phyloP scores from a whole-genome alignment of 2,113 vertebrate genomes.

The Carettochelys insculpta region DNA sequence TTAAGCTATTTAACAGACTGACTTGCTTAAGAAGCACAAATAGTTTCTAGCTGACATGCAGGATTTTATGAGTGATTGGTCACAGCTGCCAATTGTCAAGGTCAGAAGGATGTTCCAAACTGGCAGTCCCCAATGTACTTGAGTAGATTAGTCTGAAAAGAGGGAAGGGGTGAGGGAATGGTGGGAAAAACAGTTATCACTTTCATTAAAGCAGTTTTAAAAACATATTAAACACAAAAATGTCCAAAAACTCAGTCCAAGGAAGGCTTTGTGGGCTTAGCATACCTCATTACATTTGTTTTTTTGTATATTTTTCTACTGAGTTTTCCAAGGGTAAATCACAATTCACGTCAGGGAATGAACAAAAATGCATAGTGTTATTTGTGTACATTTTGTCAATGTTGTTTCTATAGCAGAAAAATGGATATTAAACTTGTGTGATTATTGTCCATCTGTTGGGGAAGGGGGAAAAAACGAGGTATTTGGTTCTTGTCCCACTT shows the following conservation, averaged over 20 bases:
- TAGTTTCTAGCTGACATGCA: slow-evolving; percentile 68
- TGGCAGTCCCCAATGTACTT: slow-evolving; percentile 27
- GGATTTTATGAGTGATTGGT: slow-evolving; percentile 70
- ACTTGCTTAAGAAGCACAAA: slow-evolving; percentile 64
- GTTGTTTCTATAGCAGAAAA: neutral
- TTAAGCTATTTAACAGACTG: slow-evolving; percentile 74
- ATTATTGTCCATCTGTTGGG: neutral
- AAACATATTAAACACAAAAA: slow-evolving; percentile 22
- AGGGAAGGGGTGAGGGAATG: neutral
- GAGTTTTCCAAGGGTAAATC: neutral
- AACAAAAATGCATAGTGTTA: neutral
- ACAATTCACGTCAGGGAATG: neutral
- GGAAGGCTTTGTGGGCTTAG: neutral
- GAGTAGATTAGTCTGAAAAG: neutral
- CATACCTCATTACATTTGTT: neutral
- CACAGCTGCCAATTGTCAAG: slow-evolving; percentile 58
- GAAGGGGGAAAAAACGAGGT: slow-evolving; percentile 3
- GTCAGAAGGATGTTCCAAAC: slow-evolving; percentile 48
- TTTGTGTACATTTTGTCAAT: neutral
- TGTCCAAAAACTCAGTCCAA: neutral
- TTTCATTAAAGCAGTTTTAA: slow-evolving; percentile 32
- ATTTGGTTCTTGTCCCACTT: neutral
- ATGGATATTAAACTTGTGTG: neutral
- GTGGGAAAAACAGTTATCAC: neutral
- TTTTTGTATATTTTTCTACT: fast-evolving